Conservation (phyloP, 2,888 invertebrate species). For the Hesperia comma region DNA sequence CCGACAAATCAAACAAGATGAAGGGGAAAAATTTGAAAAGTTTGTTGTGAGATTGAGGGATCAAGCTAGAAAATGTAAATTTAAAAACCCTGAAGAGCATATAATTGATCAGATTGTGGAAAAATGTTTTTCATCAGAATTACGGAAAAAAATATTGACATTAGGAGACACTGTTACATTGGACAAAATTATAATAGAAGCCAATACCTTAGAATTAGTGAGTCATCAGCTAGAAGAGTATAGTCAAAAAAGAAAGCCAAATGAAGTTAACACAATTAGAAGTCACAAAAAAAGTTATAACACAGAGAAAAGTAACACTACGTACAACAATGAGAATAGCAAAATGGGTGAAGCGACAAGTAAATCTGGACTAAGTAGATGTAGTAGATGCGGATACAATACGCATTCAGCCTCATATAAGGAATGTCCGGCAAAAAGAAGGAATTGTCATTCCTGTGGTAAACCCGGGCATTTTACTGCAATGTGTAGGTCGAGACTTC, state of each 20-base stretch:
- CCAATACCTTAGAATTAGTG: slow-evolving; percentile 43
- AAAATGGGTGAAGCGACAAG: no score
- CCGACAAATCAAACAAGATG: slow-evolving; percentile 40
- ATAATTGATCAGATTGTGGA: slow-evolving; percentile 45
- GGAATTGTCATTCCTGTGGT: slow-evolving; percentile 40
- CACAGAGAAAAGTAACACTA: not conserved
- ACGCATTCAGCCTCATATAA: slow-evolving; percentile 15
- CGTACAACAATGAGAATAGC: no score
- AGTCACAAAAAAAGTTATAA: not conserved
- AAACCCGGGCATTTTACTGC: slow-evolving; percentile 34
- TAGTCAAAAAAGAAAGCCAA: slow-evolving; percentile 5
- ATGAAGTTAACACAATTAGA: not conserved
- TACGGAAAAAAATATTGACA: no score
- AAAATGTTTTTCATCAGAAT: no score
- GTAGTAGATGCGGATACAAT: slow-evolving; percentile 36
- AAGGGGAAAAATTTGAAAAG: slow-evolving; percentile 43
- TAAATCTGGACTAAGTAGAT: no score
- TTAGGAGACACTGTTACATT: no score
- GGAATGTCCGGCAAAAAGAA: slow-evolving; percentile 40
- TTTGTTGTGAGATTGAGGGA: slow-evolving; percentile 41
- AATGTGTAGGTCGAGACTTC: slow-evolving; percentile 26
- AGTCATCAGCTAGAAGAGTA: slow-evolving; percentile 38
- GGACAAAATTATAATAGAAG: no score
- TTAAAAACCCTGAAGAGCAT: slow-evolving; percentile 39
- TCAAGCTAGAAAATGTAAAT: slow-evolving; percentile 45